Conservation (phyloP, 2,797 vertebrate genomes). For the Schizopygopsis pylzovi region DNA sequence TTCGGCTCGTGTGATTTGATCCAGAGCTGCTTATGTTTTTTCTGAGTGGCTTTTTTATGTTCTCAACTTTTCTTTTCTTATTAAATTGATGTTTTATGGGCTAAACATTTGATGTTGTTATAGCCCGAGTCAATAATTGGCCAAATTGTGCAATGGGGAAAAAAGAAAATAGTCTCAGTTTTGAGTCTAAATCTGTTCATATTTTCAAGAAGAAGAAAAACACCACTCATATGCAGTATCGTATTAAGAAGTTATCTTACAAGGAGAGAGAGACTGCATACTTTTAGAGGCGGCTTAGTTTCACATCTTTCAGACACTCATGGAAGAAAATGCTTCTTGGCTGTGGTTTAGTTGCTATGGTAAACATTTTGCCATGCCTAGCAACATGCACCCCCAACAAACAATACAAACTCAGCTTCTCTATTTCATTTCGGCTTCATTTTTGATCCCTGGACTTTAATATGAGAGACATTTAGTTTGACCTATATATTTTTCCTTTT, state of each 20-base stretch:
- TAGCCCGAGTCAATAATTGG: constrained; percentile 52
- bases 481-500: constrained; percentile 53
- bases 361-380: constrained; percentile 27
- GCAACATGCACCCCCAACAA: not conserved
- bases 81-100: constrained; percentile 50
- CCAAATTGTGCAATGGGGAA: constrained; percentile 56
- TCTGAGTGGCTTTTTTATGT: constrained; percentile 29
- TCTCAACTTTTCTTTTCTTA: constrained; percentile 3
- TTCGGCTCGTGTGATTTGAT: constrained; percentile 43
- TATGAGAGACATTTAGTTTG: constrained; percentile 50
- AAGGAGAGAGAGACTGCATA: constrained; percentile 39
- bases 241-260: constrained; percentile 57
- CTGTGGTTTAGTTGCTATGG: constrained; percentile 21
- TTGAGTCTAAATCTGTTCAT: constrained; percentile 51
- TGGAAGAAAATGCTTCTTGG: constrained; percentile 3
- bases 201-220: constrained; percentile 53
- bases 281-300: constrained; percentile 37
- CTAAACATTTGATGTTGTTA: constrained; percentile 49
- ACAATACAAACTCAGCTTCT: constrained; percentile 53
- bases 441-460: not conserved
- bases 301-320: constrained; percentile 31
- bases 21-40: constrained; percentile 59
- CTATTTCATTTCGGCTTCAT: constrained; percentile 24
- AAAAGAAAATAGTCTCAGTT: constrained; percentile 56
- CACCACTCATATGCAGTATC: constrained; percentile 72